These are phyloP conservation scores for Nomada goodeniana DNA, from an alignment of 2,888 invertebrate genomes.

Conservation along the genomic window DNA sequence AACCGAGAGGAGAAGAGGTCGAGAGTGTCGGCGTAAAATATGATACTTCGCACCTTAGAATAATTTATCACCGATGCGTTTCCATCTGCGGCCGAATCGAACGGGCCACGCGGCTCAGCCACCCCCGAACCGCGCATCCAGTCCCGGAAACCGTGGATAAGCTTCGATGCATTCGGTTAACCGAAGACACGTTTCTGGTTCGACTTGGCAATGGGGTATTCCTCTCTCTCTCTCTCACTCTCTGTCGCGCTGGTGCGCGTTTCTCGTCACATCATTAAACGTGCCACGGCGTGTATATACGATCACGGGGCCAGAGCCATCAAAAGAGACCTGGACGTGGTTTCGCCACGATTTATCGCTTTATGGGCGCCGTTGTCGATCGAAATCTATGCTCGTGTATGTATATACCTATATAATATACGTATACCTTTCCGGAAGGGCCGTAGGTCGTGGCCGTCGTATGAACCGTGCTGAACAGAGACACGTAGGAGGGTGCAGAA, in stretches of 20 bases:
- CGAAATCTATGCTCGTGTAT: slow-evolving; percentile 47
- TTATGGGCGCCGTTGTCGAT: slow-evolving; percentile 74
- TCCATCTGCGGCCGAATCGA: slow-evolving; percentile 49
- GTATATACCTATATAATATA: no score
- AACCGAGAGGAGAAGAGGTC: not conserved
- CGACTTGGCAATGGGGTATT: slow-evolving; percentile 15
- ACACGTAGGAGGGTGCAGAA: not conserved
- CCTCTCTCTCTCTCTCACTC: not conserved
- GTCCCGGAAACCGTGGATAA: slow-evolving; percentile 31
- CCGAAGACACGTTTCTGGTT: slow-evolving; percentile 65
- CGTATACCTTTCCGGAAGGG: slow-evolving; percentile 35
- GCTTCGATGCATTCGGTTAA: slow-evolving; percentile 67
- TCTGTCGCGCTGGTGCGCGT: slow-evolving; percentile 20
- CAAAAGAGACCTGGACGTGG: slow-evolving; percentile 62
- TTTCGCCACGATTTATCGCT: slow-evolving; percentile 81
- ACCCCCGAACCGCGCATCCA: not conserved
- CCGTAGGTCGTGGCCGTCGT: slow-evolving; percentile 53
- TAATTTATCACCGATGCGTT: slow-evolving; percentile 61
- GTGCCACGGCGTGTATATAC: slow-evolving; percentile 52
- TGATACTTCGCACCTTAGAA: slow-evolving; percentile 53
- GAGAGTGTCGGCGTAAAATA: slow-evolving; percentile 44
- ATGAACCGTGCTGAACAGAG: not conserved
- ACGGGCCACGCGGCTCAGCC: slow-evolving; percentile 1
- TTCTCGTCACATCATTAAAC: slow-evolving; percentile 75
- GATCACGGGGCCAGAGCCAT: slow-evolving; percentile 24